Evolutionary conservation across 2,888 invertebrate genomes (phyloP).

Genomic region (Eristalinus aeneus): DNA sequence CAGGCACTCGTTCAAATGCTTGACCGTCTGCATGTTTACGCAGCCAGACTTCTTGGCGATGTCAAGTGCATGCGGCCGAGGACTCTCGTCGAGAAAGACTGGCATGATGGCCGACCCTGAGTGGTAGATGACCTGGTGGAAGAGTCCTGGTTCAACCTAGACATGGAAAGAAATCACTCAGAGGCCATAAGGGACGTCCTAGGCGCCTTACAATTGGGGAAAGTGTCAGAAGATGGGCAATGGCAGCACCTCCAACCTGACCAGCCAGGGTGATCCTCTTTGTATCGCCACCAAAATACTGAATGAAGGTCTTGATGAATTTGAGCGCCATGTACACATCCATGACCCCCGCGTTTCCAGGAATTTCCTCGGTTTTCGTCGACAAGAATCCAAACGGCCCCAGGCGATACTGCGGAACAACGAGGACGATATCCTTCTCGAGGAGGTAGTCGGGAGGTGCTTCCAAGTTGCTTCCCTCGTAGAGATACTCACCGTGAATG

Average conservation of each 20-base stretch:
- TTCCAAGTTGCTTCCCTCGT: constrained; percentile 78
- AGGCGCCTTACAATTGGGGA: constrained; percentile 78
- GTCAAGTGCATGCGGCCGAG: constrained; percentile 78
- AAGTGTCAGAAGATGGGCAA: constrained; percentile 80
- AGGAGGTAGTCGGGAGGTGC: constrained; percentile 80
- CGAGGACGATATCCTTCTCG: constrained; percentile 81
- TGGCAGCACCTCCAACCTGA: constrained; percentile 82
- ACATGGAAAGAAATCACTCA: neutral
- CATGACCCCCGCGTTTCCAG: constrained; percentile 83
- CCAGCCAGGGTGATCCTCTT: constrained; percentile 81
- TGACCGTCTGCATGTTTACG: constrained; percentile 74
- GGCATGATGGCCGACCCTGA: constrained; percentile 82
- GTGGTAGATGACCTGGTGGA: constrained; percentile 82
- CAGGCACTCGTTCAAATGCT: constrained; percentile 76
- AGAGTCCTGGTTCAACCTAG: constrained; percentile 79
- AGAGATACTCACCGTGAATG: constrained; percentile 80
- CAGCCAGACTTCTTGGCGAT: constrained; percentile 78
- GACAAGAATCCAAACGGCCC: constrained; percentile 82
- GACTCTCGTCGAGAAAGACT: constrained; percentile 81
- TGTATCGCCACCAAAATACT: constrained; percentile 82
- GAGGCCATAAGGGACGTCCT: neutral
- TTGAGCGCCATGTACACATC: constrained; percentile 82
- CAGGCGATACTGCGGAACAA: constrained; percentile 81
- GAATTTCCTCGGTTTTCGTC: constrained; percentile 81
- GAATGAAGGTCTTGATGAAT: constrained; percentile 81